A percentile compares a stretch with the other conserved stretches of the same genome.
Evolutionary conservation across 2,888 invertebrate genomes (phyloP).

Genomic region (Sthenelais limicola): DNA sequence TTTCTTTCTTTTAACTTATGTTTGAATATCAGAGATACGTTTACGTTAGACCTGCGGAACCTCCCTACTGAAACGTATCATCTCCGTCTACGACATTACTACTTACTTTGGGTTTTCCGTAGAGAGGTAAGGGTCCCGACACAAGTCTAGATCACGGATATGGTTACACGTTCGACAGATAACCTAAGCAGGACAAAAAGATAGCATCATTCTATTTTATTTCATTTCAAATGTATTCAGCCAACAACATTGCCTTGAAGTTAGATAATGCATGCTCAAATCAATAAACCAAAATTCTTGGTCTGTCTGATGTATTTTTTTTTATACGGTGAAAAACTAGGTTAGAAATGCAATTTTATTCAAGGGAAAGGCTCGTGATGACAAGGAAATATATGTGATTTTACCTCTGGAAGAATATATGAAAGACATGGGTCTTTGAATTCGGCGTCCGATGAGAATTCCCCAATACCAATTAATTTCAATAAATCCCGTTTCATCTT

Average conservation of each 20-base stretch:
- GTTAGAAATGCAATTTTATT: slow-evolving; percentile 2
- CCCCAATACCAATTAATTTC: slow-evolving; percentile 83
- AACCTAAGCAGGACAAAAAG: too few species aligned
- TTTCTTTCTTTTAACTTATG: too few species aligned
- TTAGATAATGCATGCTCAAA: not conserved
- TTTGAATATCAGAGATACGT: too few species aligned
- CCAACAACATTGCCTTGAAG: too few species aligned
- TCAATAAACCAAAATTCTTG: too few species aligned
- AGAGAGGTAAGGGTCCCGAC: slow-evolving; percentile 79
- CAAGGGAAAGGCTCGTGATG: not conserved
- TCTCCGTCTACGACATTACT: not conserved
- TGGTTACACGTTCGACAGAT: slow-evolving; percentile 96
- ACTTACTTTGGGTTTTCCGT: slow-evolving; percentile 53
- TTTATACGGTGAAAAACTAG: not conserved
- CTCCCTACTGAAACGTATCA: too few species aligned
- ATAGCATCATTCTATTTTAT: too few species aligned
- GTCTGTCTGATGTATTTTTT: too few species aligned
- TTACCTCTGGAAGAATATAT: slow-evolving; percentile 84
- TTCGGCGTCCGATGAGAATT: slow-evolving; percentile 86
- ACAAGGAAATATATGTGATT: not conserved
- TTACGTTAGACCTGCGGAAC: too few species aligned
- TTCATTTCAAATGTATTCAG: too few species aligned
- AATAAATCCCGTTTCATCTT: slow-evolving; percentile 84
- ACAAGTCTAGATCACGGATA: slow-evolving; percentile 94
- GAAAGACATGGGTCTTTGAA: slow-evolving; percentile 90